Percentiles rank a stretch among this genome's conserved stretches.
phyloP scores from a whole-genome alignment of 2,113 vertebrate species.

The Hirundichthys speculiger region DNA sequence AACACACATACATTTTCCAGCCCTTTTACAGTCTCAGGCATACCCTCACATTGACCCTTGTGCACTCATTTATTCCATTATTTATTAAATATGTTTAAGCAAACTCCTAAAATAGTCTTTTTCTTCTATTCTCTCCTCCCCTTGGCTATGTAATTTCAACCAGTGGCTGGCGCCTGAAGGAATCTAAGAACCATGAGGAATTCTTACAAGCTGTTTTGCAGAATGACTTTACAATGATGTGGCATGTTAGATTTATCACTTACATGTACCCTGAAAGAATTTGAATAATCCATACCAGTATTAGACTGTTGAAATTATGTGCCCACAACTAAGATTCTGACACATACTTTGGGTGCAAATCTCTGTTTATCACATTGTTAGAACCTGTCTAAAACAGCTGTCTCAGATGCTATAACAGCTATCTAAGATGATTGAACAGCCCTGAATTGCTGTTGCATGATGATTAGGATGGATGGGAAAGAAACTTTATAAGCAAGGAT shows the following conservation, averaged over 20 bases:
- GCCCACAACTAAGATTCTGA: constrained; percentile 12
- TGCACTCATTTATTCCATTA: constrained; percentile 70
- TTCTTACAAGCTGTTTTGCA: constrained; percentile 66
- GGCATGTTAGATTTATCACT: constrained; percentile 48
- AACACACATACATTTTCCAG: constrained; percentile 31
- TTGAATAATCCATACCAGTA: constrained; percentile 37
- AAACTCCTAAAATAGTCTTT: constrained; percentile 73
- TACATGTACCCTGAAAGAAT: constrained; percentile 40
- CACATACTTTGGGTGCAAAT: constrained; percentile 20
- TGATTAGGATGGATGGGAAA: too few relatives aligned
- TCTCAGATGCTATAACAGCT: constrained; percentile 1
- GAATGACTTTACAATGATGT: constrained; percentile 45
- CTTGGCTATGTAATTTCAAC: constrained; percentile 60
- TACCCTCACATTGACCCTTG: constrained; percentile 60
- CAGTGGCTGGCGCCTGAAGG: constrained; percentile 70
- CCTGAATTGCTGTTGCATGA: neutral
- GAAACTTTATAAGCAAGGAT: too few relatives aligned
- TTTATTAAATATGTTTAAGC: constrained; percentile 75
- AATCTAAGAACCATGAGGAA: constrained; percentile 68
- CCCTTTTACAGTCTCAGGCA: constrained; percentile 34
- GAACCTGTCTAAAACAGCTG: neutral
- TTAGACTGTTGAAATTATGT: constrained; percentile 30
- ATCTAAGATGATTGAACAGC: neutral
- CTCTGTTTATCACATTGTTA: constrained; percentile 38
- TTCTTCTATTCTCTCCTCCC: constrained; percentile 51